Evolutionary conservation across 1,140 invertebrate genomes (phyloP).

Genomic region (Eumeta japonica): DNA sequence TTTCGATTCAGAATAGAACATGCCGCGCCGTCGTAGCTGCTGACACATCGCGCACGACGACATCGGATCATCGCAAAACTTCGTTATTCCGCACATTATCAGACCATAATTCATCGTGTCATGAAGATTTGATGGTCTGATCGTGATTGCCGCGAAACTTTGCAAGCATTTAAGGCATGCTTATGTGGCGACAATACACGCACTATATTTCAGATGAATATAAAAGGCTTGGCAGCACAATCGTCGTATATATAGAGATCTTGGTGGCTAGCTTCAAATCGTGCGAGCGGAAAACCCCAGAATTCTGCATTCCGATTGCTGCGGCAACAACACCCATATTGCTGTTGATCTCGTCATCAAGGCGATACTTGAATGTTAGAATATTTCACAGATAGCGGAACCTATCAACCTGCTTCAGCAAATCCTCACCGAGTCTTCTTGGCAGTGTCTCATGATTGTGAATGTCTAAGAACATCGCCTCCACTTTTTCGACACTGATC

Average conservation of each 20-base stretch:
- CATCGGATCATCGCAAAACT: no score
- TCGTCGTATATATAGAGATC: constrained; percentile 2
- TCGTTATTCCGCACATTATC: no score
- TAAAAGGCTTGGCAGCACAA: constrained; percentile 2
- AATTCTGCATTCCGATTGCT: neutral
- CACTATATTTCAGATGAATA: no score
- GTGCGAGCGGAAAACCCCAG: constrained; percentile 1
- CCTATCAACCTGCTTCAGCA: constrained; percentile 3
- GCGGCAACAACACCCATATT: neutral
- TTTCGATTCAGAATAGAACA: constrained; percentile 4
- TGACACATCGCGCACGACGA: no score
- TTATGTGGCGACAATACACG: constrained; percentile 3
- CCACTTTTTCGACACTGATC: constrained; percentile 15
- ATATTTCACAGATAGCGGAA: neutral
- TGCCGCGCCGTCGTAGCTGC: no score
- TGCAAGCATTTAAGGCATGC: neutral
- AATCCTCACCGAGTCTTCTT: constrained; percentile 8
- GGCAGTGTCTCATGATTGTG: constrained; percentile 6
- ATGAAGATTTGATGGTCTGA: no score
- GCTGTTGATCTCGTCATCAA: constrained; percentile 2
- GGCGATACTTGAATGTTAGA: no score
- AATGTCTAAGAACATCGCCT: constrained; percentile 14
- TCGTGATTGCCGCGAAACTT: no score
- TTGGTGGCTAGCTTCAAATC: constrained; percentile 3
- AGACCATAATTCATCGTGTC: no score